phyloP scores from a whole-genome alignment of 2,888 invertebrate genomes.

The Limulus polyphemus region DNA sequence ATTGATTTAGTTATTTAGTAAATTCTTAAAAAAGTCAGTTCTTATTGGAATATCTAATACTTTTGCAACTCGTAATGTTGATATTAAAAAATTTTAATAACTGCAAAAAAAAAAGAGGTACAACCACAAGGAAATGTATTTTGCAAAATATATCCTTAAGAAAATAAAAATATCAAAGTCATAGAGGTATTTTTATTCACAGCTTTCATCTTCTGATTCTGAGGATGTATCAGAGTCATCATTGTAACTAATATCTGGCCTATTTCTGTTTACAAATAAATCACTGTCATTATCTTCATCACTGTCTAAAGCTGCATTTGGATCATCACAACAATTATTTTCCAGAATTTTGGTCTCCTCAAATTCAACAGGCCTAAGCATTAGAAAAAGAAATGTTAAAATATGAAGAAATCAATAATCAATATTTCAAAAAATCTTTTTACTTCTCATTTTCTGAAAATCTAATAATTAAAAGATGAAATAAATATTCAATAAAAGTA shows the following conservation, averaged over 20 bases:
- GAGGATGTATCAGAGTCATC: conserved; percentile 4
- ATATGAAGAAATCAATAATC: not conserved
- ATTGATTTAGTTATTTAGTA: too few relatives aligned
- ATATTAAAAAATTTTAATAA: too few relatives aligned
- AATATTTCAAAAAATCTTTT: not conserved
- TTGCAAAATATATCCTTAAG: too few relatives aligned
- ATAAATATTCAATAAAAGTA: too few relatives aligned
- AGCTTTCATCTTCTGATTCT: conserved; percentile 3
- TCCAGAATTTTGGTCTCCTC: not conserved
- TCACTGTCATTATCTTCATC: conserved; percentile 4
- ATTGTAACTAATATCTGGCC: conserved; percentile 2
- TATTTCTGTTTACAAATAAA: conserved; percentile 18
- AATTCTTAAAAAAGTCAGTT: too few relatives aligned
- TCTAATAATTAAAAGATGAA: not conserved
- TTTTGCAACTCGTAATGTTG: too few relatives aligned
- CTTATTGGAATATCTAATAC: too few relatives aligned
- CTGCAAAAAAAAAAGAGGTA: too few relatives aligned
- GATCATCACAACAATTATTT: not conserved
- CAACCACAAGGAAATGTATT: too few relatives aligned
- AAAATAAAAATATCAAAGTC: too few relatives aligned
- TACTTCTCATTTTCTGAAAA: not conserved
- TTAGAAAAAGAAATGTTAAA: conserved; percentile 1
- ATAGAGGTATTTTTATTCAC: too few relatives aligned
- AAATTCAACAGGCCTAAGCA: conserved; percentile 12
- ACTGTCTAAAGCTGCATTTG: not conserved